These are phyloP conservation scores for Apaloderma vittatum DNA, from an alignment of 2,113 vertebrate genomes.

Conservation along the genomic window DNA sequence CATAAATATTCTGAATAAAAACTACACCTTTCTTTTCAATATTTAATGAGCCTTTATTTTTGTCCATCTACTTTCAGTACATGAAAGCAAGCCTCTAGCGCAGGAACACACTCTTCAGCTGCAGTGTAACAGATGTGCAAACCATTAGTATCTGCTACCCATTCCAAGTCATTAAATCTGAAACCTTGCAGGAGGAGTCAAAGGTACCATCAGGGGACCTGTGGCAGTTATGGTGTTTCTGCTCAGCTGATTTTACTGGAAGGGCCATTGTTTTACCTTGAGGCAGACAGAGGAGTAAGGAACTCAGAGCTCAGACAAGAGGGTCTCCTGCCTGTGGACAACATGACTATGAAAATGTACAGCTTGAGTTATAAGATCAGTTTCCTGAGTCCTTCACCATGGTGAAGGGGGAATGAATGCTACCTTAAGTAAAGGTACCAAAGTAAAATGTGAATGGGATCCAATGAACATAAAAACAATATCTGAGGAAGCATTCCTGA, in stretches of 20 bases:
- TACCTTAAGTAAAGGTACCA: no score
- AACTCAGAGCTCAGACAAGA: not conserved
- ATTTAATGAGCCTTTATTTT: slow-evolving; percentile 63
- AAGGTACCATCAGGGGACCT: slow-evolving; percentile 58
- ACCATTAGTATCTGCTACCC: slow-evolving; percentile 70
- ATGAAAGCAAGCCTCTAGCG: not conserved
- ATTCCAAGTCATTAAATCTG: slow-evolving; percentile 66
- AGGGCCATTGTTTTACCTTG: not conserved
- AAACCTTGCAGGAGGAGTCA: slow-evolving; percentile 59
- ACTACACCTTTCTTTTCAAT: slow-evolving; percentile 31
- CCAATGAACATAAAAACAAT: not conserved
- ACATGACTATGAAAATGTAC: not conserved
- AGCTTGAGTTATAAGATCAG: not conserved
- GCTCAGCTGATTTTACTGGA: slow-evolving; percentile 23
- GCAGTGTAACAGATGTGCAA: slow-evolving; percentile 68
- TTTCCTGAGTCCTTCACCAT: not conserved
- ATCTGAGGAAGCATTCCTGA: no score
- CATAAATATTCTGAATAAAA: not conserved
- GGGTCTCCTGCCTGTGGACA: no score
- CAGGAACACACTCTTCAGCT: slow-evolving; percentile 49
- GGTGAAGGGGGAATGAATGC: not conserved
- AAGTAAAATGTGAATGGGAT: not conserved
- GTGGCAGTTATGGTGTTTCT: slow-evolving; percentile 44
- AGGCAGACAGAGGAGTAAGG: not conserved
- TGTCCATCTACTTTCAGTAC: slow-evolving; percentile 17